phyloP scores from a whole-genome alignment of 2,797 vertebrate genomes.

The Cossypha caffra region DNA sequence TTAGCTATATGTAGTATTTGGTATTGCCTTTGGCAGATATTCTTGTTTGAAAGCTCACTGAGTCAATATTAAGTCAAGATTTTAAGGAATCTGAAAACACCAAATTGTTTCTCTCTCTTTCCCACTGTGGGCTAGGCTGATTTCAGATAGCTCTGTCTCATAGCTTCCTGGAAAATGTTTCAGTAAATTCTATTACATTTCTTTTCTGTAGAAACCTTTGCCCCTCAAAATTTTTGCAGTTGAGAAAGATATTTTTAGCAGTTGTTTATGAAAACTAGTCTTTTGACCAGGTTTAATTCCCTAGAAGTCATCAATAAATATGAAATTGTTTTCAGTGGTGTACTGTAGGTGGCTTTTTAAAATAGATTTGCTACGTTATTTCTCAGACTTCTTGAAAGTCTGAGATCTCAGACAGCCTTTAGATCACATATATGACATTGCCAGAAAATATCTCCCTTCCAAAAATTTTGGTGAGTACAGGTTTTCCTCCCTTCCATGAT shows the following conservation, averaged over 20 bases:
- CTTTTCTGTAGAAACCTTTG: background rate
- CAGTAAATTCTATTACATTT: background rate
- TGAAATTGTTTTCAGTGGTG: background rate
- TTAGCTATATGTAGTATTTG: background rate
- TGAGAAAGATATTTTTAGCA: background rate
- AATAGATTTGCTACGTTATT: background rate
- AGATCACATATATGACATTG: background rate
- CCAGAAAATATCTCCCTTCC: background rate
- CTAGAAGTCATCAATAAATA: background rate
- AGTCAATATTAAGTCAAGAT: slow-evolving; percentile 21
- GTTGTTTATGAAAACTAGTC: background rate
- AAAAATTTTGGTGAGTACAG: background rate
- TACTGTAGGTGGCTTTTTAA: background rate
- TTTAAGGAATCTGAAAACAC: slow-evolving; percentile 35
- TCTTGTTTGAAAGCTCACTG: background rate
- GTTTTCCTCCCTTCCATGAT: background rate
- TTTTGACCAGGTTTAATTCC: background rate
- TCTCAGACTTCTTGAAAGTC: background rate
- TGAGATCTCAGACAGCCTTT: background rate
- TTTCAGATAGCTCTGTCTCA: background rate
- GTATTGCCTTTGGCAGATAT: slow-evolving; percentile 41
- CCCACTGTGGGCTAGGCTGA: background rate
- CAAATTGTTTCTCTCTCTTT: background rate
- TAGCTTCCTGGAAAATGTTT: background rate
- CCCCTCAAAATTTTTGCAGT: background rate